Evolutionary conservation across 2,797 vertebrate genomes (phyloP).

Genomic region (Streptopelia turtur): DNA sequence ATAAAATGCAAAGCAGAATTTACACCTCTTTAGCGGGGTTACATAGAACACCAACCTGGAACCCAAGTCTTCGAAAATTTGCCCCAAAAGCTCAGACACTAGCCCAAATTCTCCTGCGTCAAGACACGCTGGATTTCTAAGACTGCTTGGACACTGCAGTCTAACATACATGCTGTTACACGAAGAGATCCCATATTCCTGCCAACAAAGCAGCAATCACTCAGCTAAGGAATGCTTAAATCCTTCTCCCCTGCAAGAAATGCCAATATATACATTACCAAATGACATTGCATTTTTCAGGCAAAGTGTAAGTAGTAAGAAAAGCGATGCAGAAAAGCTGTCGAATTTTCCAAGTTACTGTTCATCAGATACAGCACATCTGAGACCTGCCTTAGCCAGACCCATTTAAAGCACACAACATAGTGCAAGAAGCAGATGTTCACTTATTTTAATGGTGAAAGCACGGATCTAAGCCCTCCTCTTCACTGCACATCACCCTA

Average conservation of each 20-base stretch:
- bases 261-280: neutral
- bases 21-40: neutral
- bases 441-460: neutral
- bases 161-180: neutral
- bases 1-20: neutral
- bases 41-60: neutral
- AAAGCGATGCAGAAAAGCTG: neutral
- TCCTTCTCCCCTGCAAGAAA: neutral
- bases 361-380: neutral
- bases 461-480: neutral
- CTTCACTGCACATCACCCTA: neutral
- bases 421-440: neutral
- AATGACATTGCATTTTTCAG: neutral
- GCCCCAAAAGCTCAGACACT: neutral
- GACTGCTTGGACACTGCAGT: neutral
- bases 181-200: neutral
- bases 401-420: neutral
- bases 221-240: neutral
- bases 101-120: neutral
- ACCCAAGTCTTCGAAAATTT: neutral
- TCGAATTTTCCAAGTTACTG: neutral
- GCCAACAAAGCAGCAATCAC: neutral
- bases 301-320: neutral
- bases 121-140: neutral
- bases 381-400: neutral